These are phyloP conservation scores for Steinernema feltiae DNA, from an alignment of 1,140 invertebrate genomes.

Conservation along the genomic window DNA sequence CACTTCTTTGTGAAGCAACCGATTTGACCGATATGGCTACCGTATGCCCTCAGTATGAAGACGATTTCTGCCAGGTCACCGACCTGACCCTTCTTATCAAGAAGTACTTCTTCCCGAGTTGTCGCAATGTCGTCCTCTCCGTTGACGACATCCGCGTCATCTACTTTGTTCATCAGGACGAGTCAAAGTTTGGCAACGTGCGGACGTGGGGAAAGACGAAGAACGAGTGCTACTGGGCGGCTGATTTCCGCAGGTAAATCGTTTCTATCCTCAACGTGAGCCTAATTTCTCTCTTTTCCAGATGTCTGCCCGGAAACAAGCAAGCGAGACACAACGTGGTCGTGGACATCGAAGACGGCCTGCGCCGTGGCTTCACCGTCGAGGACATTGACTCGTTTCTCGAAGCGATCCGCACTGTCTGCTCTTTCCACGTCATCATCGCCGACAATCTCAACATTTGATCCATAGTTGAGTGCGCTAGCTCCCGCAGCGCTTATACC, in stretches of 20 bases:
- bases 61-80: background rate
- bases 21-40: too few species aligned
- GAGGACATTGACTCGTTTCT: background rate
- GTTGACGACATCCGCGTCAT: slow-evolving; percentile 10
- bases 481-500: too few species aligned
- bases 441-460: slow-evolving; percentile 3
- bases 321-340: background rate
- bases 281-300: background rate
- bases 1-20: too few species aligned
- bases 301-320: slow-evolving; percentile 2
- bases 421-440: slow-evolving; percentile 11
- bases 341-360: slow-evolving; percentile 8
- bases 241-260: background rate
- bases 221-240: slow-evolving; percentile 9
- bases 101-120: slow-evolving; percentile 10
- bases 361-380: background rate
- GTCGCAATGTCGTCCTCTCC: background rate
- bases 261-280: background rate
- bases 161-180: background rate
- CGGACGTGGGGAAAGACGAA: slow-evolving; percentile 6
- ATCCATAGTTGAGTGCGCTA: too few species aligned
- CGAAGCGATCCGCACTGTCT: background rate
- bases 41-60: background rate
- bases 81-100: background rate
- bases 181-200: background rate